Conservation (phyloP, 2,113 vertebrate genomes). For the Mixornis gularis region DNA sequence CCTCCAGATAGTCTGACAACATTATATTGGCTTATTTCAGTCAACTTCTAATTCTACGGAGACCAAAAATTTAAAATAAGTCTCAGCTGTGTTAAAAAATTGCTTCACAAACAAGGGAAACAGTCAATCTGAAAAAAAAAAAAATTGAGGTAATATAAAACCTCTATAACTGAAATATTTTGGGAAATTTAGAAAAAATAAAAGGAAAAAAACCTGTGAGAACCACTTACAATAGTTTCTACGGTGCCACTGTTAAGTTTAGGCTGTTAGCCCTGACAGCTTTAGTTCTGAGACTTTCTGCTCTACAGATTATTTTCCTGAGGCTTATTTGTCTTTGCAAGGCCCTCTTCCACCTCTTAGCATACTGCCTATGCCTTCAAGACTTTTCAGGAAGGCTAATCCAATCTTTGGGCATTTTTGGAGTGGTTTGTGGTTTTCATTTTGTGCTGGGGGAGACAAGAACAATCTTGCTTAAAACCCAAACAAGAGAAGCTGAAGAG, state of each 20-base stretch:
- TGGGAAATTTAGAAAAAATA: neutral
- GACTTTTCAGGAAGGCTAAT: neutral
- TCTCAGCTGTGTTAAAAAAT: neutral
- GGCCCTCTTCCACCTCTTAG: neutral
- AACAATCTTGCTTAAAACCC: neutral
- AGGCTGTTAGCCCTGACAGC: neutral
- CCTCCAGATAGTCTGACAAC: neutral
- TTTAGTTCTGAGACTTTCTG: neutral
- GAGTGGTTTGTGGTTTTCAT: neutral
- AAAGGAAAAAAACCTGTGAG: neutral
- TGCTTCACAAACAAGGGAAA: neutral
- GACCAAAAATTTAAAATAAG: neutral
- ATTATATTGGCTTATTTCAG: neutral
- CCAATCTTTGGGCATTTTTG: neutral
- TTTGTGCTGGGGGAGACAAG: neutral
- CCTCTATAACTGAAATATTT: neutral
- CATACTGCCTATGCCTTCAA: accelerated
- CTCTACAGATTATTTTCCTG: neutral
- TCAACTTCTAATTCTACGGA: neutral
- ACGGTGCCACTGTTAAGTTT: neutral
- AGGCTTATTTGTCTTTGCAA: neutral
- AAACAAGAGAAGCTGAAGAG: neutral
- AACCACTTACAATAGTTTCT: neutral
- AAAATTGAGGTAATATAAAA: neutral
- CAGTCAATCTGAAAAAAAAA: neutral